phyloP scores from a whole-genome alignment of 2,888 invertebrate species.

The Metacarcinus magister region DNA sequence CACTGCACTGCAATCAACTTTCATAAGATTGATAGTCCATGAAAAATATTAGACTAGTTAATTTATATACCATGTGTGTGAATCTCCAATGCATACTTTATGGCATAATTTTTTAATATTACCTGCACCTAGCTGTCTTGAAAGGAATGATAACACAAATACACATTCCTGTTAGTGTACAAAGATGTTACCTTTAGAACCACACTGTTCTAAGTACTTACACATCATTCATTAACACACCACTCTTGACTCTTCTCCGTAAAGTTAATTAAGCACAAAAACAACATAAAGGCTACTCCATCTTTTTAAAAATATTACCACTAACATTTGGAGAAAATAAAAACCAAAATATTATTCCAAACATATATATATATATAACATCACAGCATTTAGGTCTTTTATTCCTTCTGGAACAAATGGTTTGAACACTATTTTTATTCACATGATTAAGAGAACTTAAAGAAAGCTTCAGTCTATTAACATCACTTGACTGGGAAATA shows the following conservation, averaged over 20 bases:
- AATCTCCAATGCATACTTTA: not conserved
- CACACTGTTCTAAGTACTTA: not conserved
- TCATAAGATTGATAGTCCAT: not conserved
- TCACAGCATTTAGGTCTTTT: not conserved
- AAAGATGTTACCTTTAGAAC: not conserved
- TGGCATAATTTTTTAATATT: not conserved
- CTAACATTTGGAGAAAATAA: not conserved
- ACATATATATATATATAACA: not conserved
- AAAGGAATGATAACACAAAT: not conserved
- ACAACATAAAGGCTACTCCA: not conserved
- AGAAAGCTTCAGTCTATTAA: not conserved
- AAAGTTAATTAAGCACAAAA: not conserved
- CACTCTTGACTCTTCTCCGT: not conserved
- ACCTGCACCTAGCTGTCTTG: not conserved
- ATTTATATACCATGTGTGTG: too few relatives aligned
- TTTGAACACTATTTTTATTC: not conserved
- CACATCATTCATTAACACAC: too few relatives aligned
- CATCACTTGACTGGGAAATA: not conserved
- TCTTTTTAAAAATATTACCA: not conserved
- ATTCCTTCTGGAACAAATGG: not conserved
- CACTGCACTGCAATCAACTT: not conserved
- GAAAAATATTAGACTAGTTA: not conserved
- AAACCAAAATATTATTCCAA: not conserved
- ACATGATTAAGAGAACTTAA: too few relatives aligned
- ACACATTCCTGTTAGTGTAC: not conserved